phyloP scores from a whole-genome alignment of 2,797 vertebrate genomes.

The Clarias laeviceps region DNA sequence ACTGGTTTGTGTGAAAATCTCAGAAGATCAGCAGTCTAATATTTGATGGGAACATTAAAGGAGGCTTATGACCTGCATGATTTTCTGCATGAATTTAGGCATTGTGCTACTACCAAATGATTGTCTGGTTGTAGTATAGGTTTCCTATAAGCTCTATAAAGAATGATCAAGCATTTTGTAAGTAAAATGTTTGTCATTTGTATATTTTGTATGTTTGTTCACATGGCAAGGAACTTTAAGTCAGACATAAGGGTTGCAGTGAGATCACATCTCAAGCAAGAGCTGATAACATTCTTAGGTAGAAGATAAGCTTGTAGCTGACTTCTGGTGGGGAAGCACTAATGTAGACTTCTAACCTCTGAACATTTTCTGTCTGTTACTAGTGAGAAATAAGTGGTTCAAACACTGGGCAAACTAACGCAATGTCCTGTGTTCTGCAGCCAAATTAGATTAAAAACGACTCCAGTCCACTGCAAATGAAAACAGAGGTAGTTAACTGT shows the following conservation, averaged over 20 bases:
- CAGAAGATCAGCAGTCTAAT: neutral
- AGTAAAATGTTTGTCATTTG: conserved; percentile 10
- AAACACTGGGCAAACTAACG: conserved; percentile 62
- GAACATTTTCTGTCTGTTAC: conserved; percentile 53
- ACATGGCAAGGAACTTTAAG: neutral
- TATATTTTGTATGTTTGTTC: neutral
- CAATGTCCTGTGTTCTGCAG: conserved; percentile 62
- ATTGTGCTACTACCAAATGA: neutral
- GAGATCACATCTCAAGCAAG: neutral
- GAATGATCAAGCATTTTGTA: neutral
- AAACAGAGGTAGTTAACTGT: conserved; percentile 59
- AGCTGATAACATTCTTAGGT: conserved; percentile 11
- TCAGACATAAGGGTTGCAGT: neutral
- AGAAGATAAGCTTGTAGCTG: conserved; percentile 17
- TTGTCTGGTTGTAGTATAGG: neutral
- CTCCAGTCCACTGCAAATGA: conserved; percentile 61
- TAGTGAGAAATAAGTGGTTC: conserved; percentile 54
- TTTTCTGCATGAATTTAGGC: neutral
- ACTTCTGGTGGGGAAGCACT: conserved; percentile 20
- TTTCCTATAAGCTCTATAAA: neutral
- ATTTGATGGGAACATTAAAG: neutral
- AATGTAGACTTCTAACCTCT: conserved; percentile 34
- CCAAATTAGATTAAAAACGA: conserved; percentile 72
- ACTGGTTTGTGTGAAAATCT: neutral
- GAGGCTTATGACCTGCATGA: neutral